phyloP scores from a whole-genome alignment of 35 echinoderm and acorn worm genomes.

The Chiridota heheva region DNA sequence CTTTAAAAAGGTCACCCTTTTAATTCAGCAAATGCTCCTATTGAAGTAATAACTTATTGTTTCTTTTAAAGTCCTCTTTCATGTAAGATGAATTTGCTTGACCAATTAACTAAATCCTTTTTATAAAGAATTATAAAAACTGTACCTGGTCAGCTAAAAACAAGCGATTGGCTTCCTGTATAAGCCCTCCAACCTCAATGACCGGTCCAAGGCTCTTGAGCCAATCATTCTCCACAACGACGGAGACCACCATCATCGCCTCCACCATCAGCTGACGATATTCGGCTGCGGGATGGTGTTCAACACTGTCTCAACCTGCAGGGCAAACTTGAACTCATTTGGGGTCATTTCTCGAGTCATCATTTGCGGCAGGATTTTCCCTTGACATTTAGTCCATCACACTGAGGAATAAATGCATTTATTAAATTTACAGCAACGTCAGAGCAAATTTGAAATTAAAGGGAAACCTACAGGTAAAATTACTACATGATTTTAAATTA shows the following conservation, averaged over 20 bases:
- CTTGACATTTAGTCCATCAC: conserved; percentile 25
- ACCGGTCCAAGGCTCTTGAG: conserved; percentile 55
- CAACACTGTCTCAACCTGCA: conserved; percentile 78
- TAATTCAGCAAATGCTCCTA: too few species aligned
- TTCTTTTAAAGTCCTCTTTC: too few species aligned
- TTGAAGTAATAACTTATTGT: too few species aligned
- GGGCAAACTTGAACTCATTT: conserved; percentile 91
- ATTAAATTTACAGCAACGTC: too few species aligned
- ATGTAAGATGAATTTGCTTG: too few species aligned
- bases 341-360: conserved; percentile 91
- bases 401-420: conserved; percentile 20
- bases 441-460: too few species aligned
- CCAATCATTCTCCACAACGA: conserved; percentile 91
- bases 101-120: too few species aligned
- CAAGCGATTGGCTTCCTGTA: conserved; percentile 74
- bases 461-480: too few species aligned
- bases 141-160: conserved; percentile 95
- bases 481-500: too few species aligned
- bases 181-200: conserved; percentile 71
- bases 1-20: too few species aligned
- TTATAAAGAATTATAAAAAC: too few species aligned
- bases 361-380: conserved; percentile 63
- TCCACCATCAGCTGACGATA: conserved; percentile 96
- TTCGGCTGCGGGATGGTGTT: conserved; percentile 88
- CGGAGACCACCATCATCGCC: conserved; percentile 82